Evolutionary conservation across 2,797 vertebrate species (phyloP).

Genomic region (Picus viridis): DNA sequence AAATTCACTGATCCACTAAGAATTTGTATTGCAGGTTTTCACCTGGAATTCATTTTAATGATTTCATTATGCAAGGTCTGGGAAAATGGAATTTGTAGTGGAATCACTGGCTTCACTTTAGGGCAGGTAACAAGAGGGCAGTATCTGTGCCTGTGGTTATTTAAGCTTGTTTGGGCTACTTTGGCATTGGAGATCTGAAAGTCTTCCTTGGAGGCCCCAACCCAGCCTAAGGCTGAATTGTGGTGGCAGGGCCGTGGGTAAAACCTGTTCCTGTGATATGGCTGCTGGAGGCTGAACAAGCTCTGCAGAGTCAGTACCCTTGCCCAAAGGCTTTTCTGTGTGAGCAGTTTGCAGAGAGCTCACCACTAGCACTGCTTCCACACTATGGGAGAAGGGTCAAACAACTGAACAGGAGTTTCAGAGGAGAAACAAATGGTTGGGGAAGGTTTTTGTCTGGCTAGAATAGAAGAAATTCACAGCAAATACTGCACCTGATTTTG

Average conservation of each 20-base stretch:
- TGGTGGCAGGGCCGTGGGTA: background rate
- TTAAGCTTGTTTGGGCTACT: conserved; percentile 18
- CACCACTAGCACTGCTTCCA: accelerated
- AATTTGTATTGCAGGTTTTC: background rate
- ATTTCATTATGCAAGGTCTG: background rate
- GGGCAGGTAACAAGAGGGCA: background rate
- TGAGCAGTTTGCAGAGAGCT: background rate
- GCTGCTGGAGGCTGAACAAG: accelerated
- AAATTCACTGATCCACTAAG: background rate
- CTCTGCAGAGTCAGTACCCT: background rate
- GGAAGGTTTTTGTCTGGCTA: background rate
- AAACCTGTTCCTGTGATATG: background rate
- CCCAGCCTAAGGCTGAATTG: background rate
- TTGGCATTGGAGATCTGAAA: background rate
- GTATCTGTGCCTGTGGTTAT: background rate
- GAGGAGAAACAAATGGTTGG: background rate
- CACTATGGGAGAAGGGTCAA: background rate
- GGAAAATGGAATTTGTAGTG: conserved; percentile 3
- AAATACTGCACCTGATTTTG: background rate
- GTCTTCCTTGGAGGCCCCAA: background rate
- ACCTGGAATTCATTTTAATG: conserved; percentile 42
- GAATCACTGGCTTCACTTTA: conserved; percentile 8
- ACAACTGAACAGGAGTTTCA: background rate
- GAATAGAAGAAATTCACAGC: background rate
- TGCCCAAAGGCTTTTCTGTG: background rate